Conservation (phyloP, 2,888 invertebrate genomes). For the Marasmarcha lunaedactyla region DNA sequence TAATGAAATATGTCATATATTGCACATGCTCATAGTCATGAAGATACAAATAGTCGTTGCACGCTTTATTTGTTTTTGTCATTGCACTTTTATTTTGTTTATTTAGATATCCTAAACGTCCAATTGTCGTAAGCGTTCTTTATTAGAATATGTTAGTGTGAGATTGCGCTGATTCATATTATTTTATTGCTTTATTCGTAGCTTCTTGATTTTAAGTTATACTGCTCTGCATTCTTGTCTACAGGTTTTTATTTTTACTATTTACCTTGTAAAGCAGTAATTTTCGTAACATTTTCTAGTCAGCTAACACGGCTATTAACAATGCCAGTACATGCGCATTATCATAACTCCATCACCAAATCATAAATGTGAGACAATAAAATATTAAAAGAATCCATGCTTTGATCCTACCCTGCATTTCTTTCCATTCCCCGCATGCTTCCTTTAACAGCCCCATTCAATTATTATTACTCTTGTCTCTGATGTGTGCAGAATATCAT, state of each 20-base stretch:
- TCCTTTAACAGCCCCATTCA: constrained; percentile 59
- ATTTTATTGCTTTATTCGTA: constrained; percentile 24
- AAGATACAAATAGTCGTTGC: neutral
- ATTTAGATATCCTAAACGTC: constrained; percentile 5
- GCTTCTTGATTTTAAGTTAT: constrained; percentile 25
- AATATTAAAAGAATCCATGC: no score
- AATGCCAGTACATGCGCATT: no score
- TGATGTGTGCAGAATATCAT: constrained; percentile 64
- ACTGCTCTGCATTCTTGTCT: constrained; percentile 64
- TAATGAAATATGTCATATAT: neutral
- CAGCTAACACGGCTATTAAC: no score
- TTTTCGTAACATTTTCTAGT: no score
- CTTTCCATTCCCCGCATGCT: constrained; percentile 57
- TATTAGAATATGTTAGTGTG: no score
- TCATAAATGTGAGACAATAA: no score
- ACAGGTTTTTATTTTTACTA: constrained; percentile 21
- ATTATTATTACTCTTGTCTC: constrained; percentile 26
- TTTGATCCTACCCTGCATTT: constrained; percentile 6
- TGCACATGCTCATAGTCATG: neutral
- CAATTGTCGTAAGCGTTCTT: no score
- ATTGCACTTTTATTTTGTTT: constrained; percentile 8
- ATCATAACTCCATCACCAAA: no score
- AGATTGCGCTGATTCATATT: no score
- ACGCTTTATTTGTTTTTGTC: constrained; percentile 8
- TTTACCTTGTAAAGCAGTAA: no score